These are phyloP conservation scores for Pyrocoelia pectoralis DNA, from an alignment of 2,888 invertebrate species.

Conservation along the genomic window DNA sequence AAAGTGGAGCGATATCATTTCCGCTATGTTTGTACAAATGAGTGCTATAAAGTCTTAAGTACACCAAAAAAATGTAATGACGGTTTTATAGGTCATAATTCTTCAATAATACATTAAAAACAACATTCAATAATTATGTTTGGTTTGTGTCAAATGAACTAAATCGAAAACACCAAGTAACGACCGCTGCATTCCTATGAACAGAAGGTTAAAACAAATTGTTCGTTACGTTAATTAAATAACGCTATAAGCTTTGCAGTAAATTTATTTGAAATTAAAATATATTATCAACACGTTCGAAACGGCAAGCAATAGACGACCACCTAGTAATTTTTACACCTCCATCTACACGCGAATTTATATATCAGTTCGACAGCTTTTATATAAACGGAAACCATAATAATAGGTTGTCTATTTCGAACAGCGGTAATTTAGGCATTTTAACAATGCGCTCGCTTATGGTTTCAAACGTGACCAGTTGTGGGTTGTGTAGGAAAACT, in stretches of 20 bases:
- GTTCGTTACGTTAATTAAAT: too few relatives aligned
- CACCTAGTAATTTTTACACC: constrained; percentile 54
- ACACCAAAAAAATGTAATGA: too few relatives aligned
- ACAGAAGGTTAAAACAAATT: too few relatives aligned
- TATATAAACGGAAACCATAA: constrained; percentile 54
- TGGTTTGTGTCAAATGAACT: neutral
- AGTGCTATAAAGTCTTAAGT: neutral
- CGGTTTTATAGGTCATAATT: neutral
- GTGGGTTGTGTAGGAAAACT: too few relatives aligned
- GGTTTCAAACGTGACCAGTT: constrained; percentile 39
- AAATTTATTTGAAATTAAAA: too few relatives aligned
- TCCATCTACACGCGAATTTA: constrained; percentile 51
- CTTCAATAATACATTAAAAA: constrained; percentile 5
- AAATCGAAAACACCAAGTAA: neutral
- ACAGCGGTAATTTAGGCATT: constrained; percentile 58
- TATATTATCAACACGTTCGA: neutral
- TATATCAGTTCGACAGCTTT: constrained; percentile 40
- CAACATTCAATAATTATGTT: neutral
- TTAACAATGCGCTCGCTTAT: constrained; percentile 56
- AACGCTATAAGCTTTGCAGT: too few relatives aligned
- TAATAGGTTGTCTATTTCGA: constrained; percentile 57
- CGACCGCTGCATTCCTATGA: too few relatives aligned
- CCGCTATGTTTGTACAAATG: too few relatives aligned
- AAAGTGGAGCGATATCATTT: too few relatives aligned
- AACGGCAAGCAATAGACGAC: neutral